Evolutionary conservation across 2,113 vertebrate genomes (phyloP), one percentile per base, ranked within the genome.

Genomic region (Xyliphius kryptos): DNA sequence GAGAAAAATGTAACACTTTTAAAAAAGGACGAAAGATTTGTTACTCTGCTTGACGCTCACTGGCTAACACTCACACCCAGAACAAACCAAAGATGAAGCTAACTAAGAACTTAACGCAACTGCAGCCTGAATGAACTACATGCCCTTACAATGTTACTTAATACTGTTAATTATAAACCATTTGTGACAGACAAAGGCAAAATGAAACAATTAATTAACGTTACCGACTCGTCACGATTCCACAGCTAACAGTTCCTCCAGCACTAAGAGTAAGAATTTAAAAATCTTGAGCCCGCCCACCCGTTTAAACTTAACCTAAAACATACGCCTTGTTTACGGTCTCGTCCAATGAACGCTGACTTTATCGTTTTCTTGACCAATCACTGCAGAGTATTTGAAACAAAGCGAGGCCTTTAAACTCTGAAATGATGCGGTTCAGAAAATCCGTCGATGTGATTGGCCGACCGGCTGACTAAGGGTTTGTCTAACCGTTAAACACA

Each of bases 201-300:
- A 41, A 41, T 41, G 10, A 12, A 37, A 8, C 1, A 11, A 13
- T 0, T 22, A 57, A 3, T 5, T 2, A 9, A 19, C 36, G 9
- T 67, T 72, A 72, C 70, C 70, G n/a, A 40, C n/a, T 53, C 3
- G 1, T 32, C 26, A 32, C 26, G 26, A 14, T 41, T 41, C 40
- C 40, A 12, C 40, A 41, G n/a, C 55, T 3, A 62, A 57, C 46
- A 57, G 43, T 16, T 48, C 26, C 2, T 12, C 5, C 11, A 15
- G 52, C 40, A 9, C 36, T 14, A 41, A 54, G 32, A 20, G 17
- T 11, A 21, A 64, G 63, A 51, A 52, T 61, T 77, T 74, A 52
- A 77, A 66, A 72, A 73, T 64, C 62, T 32, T 60, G 3, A 75
- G 79, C 71, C 81, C 80, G 79, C 80, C 81, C 80, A 61, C 68